phyloP scores from a whole-genome alignment of 2,888 invertebrate genomes.

The Athalia circularis region DNA sequence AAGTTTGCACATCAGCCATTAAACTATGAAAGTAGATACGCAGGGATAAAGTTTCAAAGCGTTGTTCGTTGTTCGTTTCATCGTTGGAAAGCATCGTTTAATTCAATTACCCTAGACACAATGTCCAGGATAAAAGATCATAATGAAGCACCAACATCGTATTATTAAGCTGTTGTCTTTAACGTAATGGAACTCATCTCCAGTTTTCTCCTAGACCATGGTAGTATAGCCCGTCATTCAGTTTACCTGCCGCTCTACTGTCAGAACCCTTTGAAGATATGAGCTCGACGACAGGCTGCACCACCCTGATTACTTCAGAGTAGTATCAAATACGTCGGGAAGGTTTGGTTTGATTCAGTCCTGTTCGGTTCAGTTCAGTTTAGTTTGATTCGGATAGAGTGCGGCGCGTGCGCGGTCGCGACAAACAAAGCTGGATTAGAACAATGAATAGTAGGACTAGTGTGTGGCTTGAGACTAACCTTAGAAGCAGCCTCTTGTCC shows the following conservation, averaged over 20 bases:
- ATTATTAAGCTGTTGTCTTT: no score
- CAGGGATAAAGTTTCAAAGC: no score
- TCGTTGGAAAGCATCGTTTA: no score
- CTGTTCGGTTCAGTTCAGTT: no score
- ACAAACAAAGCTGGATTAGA: slow-evolving; percentile 32
- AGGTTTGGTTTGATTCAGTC: neutral
- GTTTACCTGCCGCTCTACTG: neutral
- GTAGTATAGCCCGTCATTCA: no score
- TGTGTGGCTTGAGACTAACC: slow-evolving; percentile 1
- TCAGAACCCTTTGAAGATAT: slow-evolving; percentile 2
- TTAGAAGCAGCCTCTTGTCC: neutral
- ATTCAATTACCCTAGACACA: no score
- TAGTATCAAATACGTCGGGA: neutral
- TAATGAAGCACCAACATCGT: neutral
- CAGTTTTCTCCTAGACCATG: neutral
- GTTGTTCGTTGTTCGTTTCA: no score
- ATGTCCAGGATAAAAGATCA: no score
- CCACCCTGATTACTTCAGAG: slow-evolving; percentile 37
- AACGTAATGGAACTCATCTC: neutral
- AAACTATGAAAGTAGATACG: no score
- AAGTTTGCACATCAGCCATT: no score
- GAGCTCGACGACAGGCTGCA: slow-evolving; percentile 31
- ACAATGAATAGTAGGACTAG: slow-evolving; percentile 23
- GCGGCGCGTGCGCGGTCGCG: slow-evolving; percentile 19
- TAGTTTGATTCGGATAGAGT: neutral